Evolutionary conservation across 2,888 invertebrate genomes (phyloP).

Genomic region (Cephus spinipes): DNA sequence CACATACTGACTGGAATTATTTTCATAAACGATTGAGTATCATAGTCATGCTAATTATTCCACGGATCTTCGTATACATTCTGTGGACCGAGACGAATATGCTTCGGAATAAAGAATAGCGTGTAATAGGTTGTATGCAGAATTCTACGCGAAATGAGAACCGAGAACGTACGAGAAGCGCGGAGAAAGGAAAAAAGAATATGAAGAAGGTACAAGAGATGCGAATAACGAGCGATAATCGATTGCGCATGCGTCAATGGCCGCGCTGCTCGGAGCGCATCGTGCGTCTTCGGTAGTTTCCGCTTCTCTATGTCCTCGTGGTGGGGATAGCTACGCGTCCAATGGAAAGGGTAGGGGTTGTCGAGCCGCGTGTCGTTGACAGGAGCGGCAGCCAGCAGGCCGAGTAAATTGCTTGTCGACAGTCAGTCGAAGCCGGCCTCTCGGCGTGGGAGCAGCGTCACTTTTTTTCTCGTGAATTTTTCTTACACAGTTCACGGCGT

Average conservation of each 20-base stretch:
- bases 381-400: constrained; percentile 38
- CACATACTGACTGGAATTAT: not conserved
- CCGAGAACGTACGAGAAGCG: not conserved
- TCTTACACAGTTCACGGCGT: not conserved
- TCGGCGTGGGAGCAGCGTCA: constrained; percentile 43
- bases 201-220: not conserved
- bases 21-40: not conserved
- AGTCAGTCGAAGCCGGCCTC: constrained; percentile 51
- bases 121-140: not conserved
- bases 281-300: not conserved
- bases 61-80: not conserved
- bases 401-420: constrained; percentile 27
- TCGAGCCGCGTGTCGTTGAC: constrained; percentile 51
- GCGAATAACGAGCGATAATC: not conserved
- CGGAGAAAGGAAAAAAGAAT: not conserved
- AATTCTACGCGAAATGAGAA: not conserved
- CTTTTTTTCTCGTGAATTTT: not conserved
- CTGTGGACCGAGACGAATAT: not conserved
- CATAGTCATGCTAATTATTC: not conserved
- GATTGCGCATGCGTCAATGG: not conserved
- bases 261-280: not conserved
- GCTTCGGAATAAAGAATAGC: not conserved
- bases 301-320: not conserved
- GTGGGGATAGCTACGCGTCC: not conserved
- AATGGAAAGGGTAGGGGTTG: constrained; percentile 16